Percentiles rank a stretch among this genome's conserved stretches.
phyloP scores from a whole-genome alignment of 2,888 invertebrate genomes.

The Volucella zonaria region DNA sequence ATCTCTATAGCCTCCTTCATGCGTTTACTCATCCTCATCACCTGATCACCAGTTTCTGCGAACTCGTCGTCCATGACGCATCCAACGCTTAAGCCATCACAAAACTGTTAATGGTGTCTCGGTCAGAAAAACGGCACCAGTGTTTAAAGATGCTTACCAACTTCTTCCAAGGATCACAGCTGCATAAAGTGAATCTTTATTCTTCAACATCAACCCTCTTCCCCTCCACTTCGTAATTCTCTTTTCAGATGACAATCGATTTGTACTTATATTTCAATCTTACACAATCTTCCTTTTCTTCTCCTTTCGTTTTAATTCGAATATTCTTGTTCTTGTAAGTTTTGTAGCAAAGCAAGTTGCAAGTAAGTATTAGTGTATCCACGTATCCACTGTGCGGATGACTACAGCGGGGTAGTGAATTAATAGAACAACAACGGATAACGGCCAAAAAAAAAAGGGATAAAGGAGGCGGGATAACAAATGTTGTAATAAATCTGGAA shows the following conservation, averaged over 20 bases:
- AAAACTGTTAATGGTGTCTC: conserved; percentile 39
- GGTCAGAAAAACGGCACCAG: conserved; percentile 20
- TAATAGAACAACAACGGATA: conserved; percentile 43
- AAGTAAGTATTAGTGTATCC: conserved; percentile 52
- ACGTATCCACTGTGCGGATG: conserved; percentile 34
- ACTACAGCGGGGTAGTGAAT: conserved; percentile 54
- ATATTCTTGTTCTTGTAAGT: conserved; percentile 43
- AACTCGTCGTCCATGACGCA: conserved; percentile 35
- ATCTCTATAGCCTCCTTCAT: not conserved
- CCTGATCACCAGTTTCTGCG: not conserved
- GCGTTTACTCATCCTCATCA: not conserved
- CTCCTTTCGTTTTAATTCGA: conserved; percentile 27
- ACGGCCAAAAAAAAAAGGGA: conserved; percentile 31
- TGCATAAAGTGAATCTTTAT: conserved; percentile 62
- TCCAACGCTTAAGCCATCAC: conserved; percentile 29
- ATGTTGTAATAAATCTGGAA: conserved; percentile 73
- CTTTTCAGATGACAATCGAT: conserved; percentile 64
- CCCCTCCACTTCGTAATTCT: not conserved
- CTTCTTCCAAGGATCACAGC: conserved; percentile 55
- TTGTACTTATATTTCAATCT: conserved; percentile 73
- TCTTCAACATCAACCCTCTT: not conserved
- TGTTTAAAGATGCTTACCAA: conserved; percentile 55
- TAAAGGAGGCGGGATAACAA: conserved; percentile 68
- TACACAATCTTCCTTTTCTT: conserved; percentile 57
- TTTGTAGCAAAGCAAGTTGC: conserved; percentile 47